Evolutionary conservation across 2,888 invertebrate species (phyloP), one percentile per base, ranked within the genome.

Genomic region (Platycnemis pennipes): DNA sequence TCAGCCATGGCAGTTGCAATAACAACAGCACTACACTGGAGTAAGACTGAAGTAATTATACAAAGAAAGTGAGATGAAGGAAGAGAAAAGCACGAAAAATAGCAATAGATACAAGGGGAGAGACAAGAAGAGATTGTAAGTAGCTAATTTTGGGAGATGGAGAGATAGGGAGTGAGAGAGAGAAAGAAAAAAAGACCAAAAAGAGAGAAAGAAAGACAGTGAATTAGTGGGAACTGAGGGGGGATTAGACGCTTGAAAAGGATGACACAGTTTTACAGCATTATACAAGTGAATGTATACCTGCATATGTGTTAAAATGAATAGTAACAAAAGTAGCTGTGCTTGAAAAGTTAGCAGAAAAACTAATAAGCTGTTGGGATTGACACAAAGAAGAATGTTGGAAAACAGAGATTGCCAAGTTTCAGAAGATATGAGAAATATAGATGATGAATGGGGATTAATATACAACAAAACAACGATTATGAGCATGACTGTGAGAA

Each of bases 141-240:
- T 77, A 77, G 77, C 77, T 77, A 77, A 77, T 16, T 77, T 77
- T 31, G 77, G 77, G 77, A 37, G 49, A 31, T 1, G 7, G 69
- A 69, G 69, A 69, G 69, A 69, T n/a, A 77, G 37, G 37, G 37
- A 77, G 31, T n/a, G 31, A 69, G 31, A 31, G 31, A n/a, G 31
- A 77, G 37, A 77, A 16, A 77, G 37, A 77, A 77, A 77, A 26
- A 77, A 63, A 63, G 63, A 63, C 63, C 63, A 26, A 63, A 63
- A 63, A 77, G 37, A 77, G 16, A 77, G 37, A 77, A 37, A 77
- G 77, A 77, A 37, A 77, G 77, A 77, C 77, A 77, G 77, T 77
- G 77, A 77, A 77, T 77, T 77, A 77, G 77, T 77, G 77, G 77
- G 77, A 77, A 77, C 77, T n/a, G 77, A 77, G 77, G 37, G 77